Conservation (phyloP, 1,140 invertebrate species). For the Gryon sp. region DNA sequence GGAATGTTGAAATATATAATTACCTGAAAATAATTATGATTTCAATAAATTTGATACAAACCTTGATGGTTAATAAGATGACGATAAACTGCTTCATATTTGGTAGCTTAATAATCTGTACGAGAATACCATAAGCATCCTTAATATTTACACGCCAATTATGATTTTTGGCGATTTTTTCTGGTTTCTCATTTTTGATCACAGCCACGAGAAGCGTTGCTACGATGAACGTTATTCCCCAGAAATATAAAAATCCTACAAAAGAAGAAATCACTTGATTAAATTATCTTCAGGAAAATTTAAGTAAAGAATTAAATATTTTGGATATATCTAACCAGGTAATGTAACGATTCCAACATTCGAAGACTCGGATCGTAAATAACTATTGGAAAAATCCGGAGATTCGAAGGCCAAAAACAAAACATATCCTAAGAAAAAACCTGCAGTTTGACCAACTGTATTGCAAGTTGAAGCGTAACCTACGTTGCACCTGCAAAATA, state of each 20-base stretch:
- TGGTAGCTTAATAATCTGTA: constrained; percentile 90
- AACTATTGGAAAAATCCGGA: constrained; percentile 96
- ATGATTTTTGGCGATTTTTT: constrained; percentile 74
- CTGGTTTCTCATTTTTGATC: constrained; percentile 90
- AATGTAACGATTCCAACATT: constrained; percentile 90
- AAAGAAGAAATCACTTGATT: constrained; percentile 32
- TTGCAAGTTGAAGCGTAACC: constrained; percentile 99
- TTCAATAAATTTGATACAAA: constrained; percentile 13
- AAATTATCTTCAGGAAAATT: too few species aligned
- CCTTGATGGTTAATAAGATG: constrained; percentile 93
- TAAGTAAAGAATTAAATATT: too few species aligned
- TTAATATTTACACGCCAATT: constrained; percentile 83
- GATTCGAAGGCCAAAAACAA: constrained; percentile 99
- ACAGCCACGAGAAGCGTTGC: constrained; percentile 94
- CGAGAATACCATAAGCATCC: constrained; percentile 91
- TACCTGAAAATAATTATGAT: background rate
- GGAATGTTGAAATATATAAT: background rate
- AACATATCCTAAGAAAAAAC: constrained; percentile 98
- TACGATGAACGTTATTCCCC: constrained; percentile 94
- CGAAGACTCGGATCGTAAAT: constrained; percentile 87
- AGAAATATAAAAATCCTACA: constrained; percentile 95
- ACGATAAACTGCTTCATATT: constrained; percentile 88
- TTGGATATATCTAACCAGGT: constrained; percentile 81
- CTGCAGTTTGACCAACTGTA: constrained; percentile 98
- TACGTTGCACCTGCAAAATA: constrained; percentile 88